Base-by-base conservation (phyloP, 1,140 invertebrate species). In the Hyles vespertilio region DNA sequence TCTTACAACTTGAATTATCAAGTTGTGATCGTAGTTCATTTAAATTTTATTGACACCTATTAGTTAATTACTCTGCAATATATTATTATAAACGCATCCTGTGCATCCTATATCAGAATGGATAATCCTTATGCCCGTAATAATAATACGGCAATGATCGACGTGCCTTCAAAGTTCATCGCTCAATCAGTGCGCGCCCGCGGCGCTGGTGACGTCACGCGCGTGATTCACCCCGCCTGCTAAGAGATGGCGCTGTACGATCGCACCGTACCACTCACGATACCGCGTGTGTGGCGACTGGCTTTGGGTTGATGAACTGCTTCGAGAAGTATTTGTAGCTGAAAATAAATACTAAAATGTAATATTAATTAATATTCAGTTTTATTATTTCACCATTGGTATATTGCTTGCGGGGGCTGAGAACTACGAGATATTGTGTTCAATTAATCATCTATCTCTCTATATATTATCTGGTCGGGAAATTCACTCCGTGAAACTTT, bases 131-230 rank as follows among this genome's bases (percentile, higher is more conserved):
- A 60, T 61, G 43, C 67, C 69, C 66, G 67, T 60, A 65, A 80
- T 85, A 85, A 86, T 79, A 84, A 79, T 69, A 69, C 70, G 52
- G 67, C 56, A 67, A 73, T 79, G 79, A 84, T 84, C 81, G 81
- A 81, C 83, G 69, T 65, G 63, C 61, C 70, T 62, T 67, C 73
- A 72, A 72, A 76, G 79, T 77, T 82, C 80, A 84, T 87, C 81
- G 79, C 83, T 87, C 79, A 86, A 81, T 87, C 80, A 80, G 69
- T 65, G 61, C 51, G 69, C 61, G 61, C 66, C 58, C 48, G 61
- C 61, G 63, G 74, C 67, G 52, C 22, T 22, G 22, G 51, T 81
- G 81, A 84, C 81, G 84, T 87, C 80, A 81, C 65, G 32, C 72
- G 70, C 84, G 84, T 84, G 84, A 83, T 54, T 61, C 65, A 74